A percentile compares a stretch with the other conserved stretches of the same genome.
Conservation (phyloP, 1,140 invertebrate genomes). For the Lethrus apterus region DNA sequence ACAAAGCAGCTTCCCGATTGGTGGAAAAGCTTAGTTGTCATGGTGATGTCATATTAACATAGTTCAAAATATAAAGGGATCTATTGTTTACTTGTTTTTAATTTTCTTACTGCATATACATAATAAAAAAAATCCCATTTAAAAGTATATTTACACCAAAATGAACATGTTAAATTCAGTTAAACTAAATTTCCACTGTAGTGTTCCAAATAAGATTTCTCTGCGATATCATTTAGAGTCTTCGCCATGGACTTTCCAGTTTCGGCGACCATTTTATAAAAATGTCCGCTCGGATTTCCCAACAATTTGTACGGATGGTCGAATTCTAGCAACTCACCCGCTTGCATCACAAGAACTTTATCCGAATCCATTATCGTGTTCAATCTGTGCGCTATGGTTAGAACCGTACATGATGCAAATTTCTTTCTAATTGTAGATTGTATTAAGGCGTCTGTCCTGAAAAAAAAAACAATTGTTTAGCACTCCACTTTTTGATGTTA, state of each 20-base stretch:
- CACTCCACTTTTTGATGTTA: conserved; percentile 1
- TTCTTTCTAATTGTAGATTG: conserved; percentile 62
- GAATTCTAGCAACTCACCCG: conserved; percentile 39
- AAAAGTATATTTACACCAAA: no score
- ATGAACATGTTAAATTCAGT: no score
- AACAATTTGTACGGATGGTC: conserved; percentile 9
- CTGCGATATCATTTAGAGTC: conserved; percentile 2
- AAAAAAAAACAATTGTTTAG: conserved; percentile 13
- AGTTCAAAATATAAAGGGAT: no score
- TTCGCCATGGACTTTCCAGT: conserved; percentile 5
- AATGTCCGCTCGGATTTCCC: conserved; percentile 3
- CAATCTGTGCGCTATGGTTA: conserved; percentile 77
- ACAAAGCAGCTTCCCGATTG: no score
- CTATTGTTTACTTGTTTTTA: no score
- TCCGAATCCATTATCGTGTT: conserved; percentile 71
- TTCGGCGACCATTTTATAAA: conserved; percentile 13
- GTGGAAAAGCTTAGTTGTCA: no score
- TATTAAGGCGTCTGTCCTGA: conserved; percentile 56
- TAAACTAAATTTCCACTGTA: no score
- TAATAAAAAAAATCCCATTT: no score
- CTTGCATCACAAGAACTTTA: conserved; percentile 61
- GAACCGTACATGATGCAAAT: conserved; percentile 63
- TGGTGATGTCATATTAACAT: no score
- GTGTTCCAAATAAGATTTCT: not conserved
- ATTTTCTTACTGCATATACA: no score